These are phyloP conservation scores for Labeo calbasu DNA, from an alignment of 2,797 vertebrate genomes.

Conservation along the genomic window DNA sequence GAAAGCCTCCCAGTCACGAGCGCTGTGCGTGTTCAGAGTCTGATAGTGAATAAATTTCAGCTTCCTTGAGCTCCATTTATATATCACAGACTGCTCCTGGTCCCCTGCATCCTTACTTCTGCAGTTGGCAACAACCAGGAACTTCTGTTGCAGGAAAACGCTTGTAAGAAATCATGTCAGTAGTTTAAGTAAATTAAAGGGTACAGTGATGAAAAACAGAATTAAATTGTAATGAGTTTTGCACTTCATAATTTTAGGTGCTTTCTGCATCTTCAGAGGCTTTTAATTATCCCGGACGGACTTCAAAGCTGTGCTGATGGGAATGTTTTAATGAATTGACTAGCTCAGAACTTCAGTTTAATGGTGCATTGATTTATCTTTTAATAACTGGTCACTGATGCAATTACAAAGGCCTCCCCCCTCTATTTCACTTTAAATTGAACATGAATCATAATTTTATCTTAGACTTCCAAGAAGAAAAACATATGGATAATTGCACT, in stretches of 20 bases:
- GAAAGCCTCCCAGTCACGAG: slow-evolving; percentile 97
- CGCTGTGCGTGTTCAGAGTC: slow-evolving; percentile 87
- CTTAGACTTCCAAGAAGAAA: slow-evolving; percentile 32
- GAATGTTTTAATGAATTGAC: slow-evolving; percentile 28
- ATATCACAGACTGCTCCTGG: slow-evolving; percentile 89
- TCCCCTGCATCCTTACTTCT: slow-evolving; percentile 69
- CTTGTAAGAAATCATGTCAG: slow-evolving; percentile 17
- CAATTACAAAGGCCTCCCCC: slow-evolving; percentile 26
- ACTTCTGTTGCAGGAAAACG: slow-evolving; percentile 76
- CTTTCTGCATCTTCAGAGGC: slow-evolving; percentile 17
- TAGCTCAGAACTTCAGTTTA: slow-evolving; percentile 12
- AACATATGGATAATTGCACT: slow-evolving; percentile 26
- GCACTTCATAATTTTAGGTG: slow-evolving; percentile 20
- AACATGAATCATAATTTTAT: slow-evolving; percentile 35
- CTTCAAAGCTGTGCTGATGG: slow-evolving; percentile 30
- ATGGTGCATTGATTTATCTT: slow-evolving; percentile 32
- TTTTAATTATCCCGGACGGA: slow-evolving; percentile 17
- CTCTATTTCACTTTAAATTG: slow-evolving; percentile 14
- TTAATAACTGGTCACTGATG: slow-evolving; percentile 25
- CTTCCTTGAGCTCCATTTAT: slow-evolving; percentile 90
- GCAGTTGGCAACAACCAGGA: slow-evolving; percentile 93
- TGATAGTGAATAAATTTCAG: slow-evolving; percentile 86
- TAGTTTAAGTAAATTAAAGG: slow-evolving; percentile 17
- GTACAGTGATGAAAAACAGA: slow-evolving; percentile 7
- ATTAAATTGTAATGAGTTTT: slow-evolving; percentile 45